phyloP scores from a whole-genome alignment of 1,140 invertebrate genomes.

The Popillia japonica region DNA sequence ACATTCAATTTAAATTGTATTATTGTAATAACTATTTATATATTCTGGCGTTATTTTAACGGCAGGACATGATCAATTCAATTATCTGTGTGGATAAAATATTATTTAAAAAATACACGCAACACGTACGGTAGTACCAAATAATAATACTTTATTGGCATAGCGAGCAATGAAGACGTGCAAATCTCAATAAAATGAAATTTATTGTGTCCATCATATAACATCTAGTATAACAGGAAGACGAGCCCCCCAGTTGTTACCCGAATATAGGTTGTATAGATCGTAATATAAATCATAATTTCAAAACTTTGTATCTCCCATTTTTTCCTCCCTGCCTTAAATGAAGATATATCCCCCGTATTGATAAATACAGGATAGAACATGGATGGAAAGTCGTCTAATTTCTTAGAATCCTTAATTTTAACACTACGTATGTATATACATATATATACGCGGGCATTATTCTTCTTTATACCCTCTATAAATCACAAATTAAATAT shows the following conservation, averaged over 20 bases:
- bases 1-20: no score
- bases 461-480: constrained; percentile 10
- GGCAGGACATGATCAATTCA: no score
- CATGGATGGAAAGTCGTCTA: neutral
- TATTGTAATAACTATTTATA: constrained; percentile 1
- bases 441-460: neutral
- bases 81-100: no score
- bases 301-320: no score
- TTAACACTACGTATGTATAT: neutral
- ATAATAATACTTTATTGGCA: no score
- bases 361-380: no score
- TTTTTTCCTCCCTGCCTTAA: no score
- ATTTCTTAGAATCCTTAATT: neutral
- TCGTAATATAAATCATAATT: constrained; percentile 4
- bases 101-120: no score
- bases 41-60: no score
- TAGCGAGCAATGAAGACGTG: no score
- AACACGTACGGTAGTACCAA: no score
- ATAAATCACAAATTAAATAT: constrained; percentile 12
- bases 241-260: neutral
- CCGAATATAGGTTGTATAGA: neutral
- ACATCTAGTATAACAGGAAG: neutral
- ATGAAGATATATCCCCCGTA: no score
- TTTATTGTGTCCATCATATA: neutral
- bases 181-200: neutral